Conservation (phyloP, 2,113 vertebrate species). For the Lichenostomus cassidix region DNA sequence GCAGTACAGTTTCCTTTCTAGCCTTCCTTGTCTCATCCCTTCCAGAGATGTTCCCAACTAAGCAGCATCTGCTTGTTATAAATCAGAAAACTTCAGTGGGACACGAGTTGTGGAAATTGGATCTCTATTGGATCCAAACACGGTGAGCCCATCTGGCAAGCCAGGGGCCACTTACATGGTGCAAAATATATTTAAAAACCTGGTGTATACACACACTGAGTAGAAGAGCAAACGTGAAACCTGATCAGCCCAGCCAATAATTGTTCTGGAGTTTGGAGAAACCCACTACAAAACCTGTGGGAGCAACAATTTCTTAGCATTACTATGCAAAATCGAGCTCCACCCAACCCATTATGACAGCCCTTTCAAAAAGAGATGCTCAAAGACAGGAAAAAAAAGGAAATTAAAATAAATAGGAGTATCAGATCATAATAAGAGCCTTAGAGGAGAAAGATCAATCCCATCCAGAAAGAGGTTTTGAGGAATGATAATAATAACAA, state of each 20-base stretch:
- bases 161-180: neutral
- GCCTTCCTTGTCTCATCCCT: neutral
- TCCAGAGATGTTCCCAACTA: neutral
- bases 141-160: rapidly evolving
- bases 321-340: neutral
- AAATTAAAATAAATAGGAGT: neutral
- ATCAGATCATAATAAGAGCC: neutral
- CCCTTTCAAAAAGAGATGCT: neutral
- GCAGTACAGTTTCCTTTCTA: neutral
- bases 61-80: neutral
- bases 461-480: neutral
- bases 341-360: neutral
- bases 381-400: neutral
- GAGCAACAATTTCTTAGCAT: neutral
- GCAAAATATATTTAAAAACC: neutral
- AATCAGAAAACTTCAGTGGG: neutral
- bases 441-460: neutral
- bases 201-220: neutral
- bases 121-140: neutral
- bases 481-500: neutral
- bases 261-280: neutral
- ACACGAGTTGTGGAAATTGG: neutral
- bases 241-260: neutral
- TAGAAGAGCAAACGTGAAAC: neutral
- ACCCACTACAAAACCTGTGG: neutral